Evolutionary conservation across 2,888 invertebrate genomes (phyloP).

Genomic region (Latheticus oryzae): DNA sequence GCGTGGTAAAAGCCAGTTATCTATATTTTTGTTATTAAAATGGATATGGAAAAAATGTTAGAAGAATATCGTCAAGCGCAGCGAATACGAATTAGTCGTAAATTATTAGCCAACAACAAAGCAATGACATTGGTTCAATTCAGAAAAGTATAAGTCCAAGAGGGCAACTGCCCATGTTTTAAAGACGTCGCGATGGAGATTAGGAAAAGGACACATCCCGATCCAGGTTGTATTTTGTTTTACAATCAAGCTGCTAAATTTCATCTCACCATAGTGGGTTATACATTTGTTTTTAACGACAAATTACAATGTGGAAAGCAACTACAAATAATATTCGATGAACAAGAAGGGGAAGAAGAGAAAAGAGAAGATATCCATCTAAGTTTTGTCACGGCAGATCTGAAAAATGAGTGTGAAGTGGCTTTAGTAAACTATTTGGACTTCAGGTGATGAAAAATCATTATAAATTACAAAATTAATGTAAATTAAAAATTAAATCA

Average conservation of each 20-base stretch:
- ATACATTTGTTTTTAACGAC: neutral
- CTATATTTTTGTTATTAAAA: constrained; percentile 9
- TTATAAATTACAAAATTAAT: constrained; percentile 3
- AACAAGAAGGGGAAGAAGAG: constrained; percentile 3
- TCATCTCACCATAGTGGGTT: constrained; percentile 9
- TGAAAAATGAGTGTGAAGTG: neutral
- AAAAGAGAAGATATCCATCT: neutral
- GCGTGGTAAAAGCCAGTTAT: constrained; percentile 8
- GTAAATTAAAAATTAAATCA: constrained; percentile 10
- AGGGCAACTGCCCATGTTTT: constrained; percentile 1
- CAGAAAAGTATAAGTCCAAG: constrained; percentile 5
- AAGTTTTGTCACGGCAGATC: neutral
- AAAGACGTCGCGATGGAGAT: constrained; percentile 7
- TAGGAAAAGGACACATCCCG: neutral
- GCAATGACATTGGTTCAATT: constrained; percentile 14
- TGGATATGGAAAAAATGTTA: constrained; percentile 12
- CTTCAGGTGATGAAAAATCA: constrained; percentile 6
- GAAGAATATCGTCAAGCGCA: constrained; percentile 16
- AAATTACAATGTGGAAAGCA: neutral
- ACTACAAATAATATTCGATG: neutral
- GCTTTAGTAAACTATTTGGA: constrained; percentile 6
- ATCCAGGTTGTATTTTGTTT: constrained; percentile 8
- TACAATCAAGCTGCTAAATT: constrained; percentile 5
- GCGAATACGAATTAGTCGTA: constrained; percentile 17
- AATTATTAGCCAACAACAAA: constrained; percentile 10